Evolutionary conservation across 2,797 vertebrate genomes (phyloP), one percentile per base, ranked within the genome.

Genomic region (Sebastolobus altivelis): DNA sequence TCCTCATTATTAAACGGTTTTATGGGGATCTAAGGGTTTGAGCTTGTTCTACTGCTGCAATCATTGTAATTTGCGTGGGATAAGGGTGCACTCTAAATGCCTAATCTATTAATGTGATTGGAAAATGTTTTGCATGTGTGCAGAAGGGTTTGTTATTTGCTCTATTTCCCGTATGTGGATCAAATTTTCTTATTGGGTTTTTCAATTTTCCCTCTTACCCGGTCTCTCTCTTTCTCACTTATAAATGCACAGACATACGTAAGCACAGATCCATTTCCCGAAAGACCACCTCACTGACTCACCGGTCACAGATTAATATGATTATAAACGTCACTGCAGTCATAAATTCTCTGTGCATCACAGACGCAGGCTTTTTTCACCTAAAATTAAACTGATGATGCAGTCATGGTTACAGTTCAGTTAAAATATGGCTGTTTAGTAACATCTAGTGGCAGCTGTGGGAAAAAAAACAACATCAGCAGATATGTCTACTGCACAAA

Each of bases 41-140:
- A 71, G 27, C 33, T 84, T 68, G 18, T 27, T 40, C 7, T 55
- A 59, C 40, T 33, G 65, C 58, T 35, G 75, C 73, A 81, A 33
- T 86, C 82, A 74, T n/a, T 73, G n/a, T 72, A 37, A 86, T 88
- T 75, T 66, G 60, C 70, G 35, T 77, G 52, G 49, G 65, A 81
- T 75, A 43, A 79, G n/a, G 33, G 14, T 40, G 12, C 27, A 55
- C 16, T 20, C 40, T 65, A 22, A 76, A 76, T 69, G 29, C 12
- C 22, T 78, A 61, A 88, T 86, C 74, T 77, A 76, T 77, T 85
- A 82, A 81, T 88, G 83, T 74, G 75, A 89, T 74, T 85, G 61
- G 40, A 74, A 71, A 49, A 60, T 60, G 25, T 59, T 63, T 33
- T 75, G 25, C 31, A 38, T 70, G 22, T 38, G 25, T 31, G 31